Conservation (phyloP, 2,888 invertebrate genomes). For the Andrena camellia region DNA sequence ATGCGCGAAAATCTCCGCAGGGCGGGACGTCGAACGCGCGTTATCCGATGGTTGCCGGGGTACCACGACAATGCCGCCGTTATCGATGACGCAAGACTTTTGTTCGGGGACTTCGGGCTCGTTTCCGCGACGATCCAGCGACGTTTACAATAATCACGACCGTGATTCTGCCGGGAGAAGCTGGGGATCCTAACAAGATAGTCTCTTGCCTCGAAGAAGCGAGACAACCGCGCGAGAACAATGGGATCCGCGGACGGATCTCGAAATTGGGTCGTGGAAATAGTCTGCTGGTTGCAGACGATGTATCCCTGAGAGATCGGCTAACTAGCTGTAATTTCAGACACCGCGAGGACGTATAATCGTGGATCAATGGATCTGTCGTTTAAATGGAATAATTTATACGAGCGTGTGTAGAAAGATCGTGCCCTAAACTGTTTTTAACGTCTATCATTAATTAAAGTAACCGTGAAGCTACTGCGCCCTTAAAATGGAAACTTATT, state of each 20-base stretch:
- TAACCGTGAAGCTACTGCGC: not conserved
- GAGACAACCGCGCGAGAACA: conserved; percentile 15
- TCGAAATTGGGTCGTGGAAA: conserved; percentile 30
- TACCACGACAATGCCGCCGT: conserved; percentile 21
- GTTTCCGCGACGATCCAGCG: conserved; percentile 51
- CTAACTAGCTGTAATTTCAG: conserved; percentile 30
- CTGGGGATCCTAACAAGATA: conserved; percentile 7
- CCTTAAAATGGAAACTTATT: too few relatives aligned
- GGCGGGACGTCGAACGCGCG: conserved; percentile 6
- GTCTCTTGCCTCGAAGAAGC: conserved; percentile 15
- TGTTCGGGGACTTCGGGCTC: conserved; percentile 40
- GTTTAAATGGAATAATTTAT: not conserved
- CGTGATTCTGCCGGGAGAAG: conserved; percentile 13
- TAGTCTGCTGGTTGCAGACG: not conserved
- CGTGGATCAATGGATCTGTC: not conserved
- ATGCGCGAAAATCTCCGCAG: conserved; percentile 37
- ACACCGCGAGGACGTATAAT: not conserved
- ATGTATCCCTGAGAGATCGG: not conserved
- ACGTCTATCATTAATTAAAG: conserved; percentile 10
- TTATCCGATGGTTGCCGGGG: conserved; percentile 7
- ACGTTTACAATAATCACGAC: conserved; percentile 45
- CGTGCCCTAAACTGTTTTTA: too few relatives aligned
- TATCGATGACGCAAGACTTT: conserved; percentile 62
- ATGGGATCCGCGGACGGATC: not conserved
- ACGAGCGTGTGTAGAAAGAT: not conserved